These are phyloP conservation scores for Anthopleura sola DNA, from an alignment of 64 coral and sea anemone genomes.

Conservation along the genomic window DNA sequence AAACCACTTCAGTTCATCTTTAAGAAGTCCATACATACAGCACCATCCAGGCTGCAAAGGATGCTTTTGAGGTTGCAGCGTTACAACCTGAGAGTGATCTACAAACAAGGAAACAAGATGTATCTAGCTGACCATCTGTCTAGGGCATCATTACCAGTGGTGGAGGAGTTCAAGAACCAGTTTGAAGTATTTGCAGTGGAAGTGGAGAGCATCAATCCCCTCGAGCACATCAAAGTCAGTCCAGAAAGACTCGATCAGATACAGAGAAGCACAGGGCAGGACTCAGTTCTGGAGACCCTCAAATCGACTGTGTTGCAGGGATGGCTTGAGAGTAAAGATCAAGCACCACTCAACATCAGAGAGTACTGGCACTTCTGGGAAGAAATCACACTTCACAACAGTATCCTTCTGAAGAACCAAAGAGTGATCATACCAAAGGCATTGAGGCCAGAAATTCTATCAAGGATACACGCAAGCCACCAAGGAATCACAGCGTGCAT, in stretches of 20 bases:
- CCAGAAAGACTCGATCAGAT: constrained; percentile 48
- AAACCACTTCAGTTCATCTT: constrained; percentile 37
- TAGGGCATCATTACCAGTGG: constrained; percentile 22
- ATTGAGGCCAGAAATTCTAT: constrained; percentile 52
- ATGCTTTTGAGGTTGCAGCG: constrained; percentile 33
- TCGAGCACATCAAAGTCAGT: constrained; percentile 46
- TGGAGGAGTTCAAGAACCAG: constrained; percentile 2
- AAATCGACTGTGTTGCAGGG: constrained; percentile 43
- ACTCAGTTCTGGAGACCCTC: too few relatives aligned
- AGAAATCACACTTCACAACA: constrained; percentile 58
- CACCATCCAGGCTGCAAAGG: constrained; percentile 26
- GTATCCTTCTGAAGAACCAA: constrained; percentile 57
- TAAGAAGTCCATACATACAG: constrained; percentile 38
- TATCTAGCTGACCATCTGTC: constrained; percentile 58
- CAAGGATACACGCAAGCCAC: constrained; percentile 63
- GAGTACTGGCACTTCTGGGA: constrained; percentile 63
- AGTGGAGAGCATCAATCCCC: constrained; percentile 37
- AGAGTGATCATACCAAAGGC: constrained; percentile 58
- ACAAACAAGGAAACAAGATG: constrained; percentile 41
- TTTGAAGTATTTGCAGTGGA: constrained; percentile 61
- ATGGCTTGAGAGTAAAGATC: constrained; percentile 53
- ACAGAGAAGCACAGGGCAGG: constrained; percentile 34
- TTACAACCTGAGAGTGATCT: constrained; percentile 35
- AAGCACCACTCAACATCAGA: constrained; percentile 27
- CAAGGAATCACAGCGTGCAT: constrained; percentile 46